These are phyloP conservation scores for Astreopora myriophthalma DNA, from an alignment of 64 coral and sea anemone species.

Conservation along the genomic window DNA sequence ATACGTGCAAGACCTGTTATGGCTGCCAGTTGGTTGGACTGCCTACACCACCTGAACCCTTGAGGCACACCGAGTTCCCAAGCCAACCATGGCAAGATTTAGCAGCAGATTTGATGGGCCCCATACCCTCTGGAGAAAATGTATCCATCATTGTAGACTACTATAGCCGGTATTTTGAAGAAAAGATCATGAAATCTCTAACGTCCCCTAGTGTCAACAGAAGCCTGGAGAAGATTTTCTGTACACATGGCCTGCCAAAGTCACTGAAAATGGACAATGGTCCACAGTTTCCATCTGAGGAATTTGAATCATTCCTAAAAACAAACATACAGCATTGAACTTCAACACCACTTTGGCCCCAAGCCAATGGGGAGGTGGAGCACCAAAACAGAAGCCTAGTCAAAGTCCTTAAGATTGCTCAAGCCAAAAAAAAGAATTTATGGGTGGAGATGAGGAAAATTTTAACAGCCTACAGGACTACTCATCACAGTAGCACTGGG, in stretches of 20 bases:
- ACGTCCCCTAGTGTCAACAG: conserved; percentile 42
- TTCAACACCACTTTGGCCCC: conserved; percentile 32
- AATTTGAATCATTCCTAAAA: conserved; percentile 56
- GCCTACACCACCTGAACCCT: conserved; percentile 50
- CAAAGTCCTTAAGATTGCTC: conserved; percentile 8
- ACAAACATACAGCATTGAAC: conserved; percentile 37
- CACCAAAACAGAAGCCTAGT: conserved; percentile 45
- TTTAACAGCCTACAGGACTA: conserved; percentile 30
- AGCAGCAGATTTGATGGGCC: conserved; percentile 30
- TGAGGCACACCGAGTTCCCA: conserved; percentile 43
- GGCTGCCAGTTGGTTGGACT: conserved; percentile 59
- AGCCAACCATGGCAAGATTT: conserved; percentile 55
- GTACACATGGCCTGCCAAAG: conserved; percentile 59
- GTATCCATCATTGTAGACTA: conserved; percentile 35
- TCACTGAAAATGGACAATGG: conserved; percentile 63
- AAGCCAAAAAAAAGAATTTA: conserved; percentile 33
- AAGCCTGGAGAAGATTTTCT: conserved; percentile 52
- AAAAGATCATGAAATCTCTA: conserved; percentile 35
- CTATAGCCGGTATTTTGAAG: conserved; percentile 46
- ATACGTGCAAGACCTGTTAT: conserved; percentile 40
- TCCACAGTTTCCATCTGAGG: conserved; percentile 37
- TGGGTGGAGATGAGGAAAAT: background rate
- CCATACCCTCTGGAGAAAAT: conserved; percentile 15
- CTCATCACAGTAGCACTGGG: background rate
- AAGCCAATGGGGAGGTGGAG: conserved; percentile 46